phyloP scores from a whole-genome alignment of 2,888 invertebrate species.

The Nematopogon swammerdamellus region DNA sequence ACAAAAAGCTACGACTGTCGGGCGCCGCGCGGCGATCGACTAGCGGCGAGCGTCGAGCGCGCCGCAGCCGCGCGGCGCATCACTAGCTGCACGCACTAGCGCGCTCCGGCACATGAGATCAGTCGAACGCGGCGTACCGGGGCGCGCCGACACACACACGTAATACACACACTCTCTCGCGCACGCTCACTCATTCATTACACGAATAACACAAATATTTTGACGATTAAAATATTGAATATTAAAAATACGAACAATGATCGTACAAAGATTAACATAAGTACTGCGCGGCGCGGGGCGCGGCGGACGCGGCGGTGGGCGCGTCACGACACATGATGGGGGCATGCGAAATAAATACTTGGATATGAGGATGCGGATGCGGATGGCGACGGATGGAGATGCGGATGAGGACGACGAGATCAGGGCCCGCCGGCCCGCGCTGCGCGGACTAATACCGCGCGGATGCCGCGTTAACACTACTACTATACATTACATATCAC shows the following conservation, averaged over 20 bases:
- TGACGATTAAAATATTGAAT: slow-evolving; percentile 21
- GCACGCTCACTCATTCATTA: slow-evolving; percentile 30
- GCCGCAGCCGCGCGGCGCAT: slow-evolving; percentile 37
- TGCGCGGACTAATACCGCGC: slow-evolving; percentile 22
- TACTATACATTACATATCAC: slow-evolving; percentile 49
- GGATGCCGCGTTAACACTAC: slow-evolving; percentile 34
- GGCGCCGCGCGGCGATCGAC: no score
- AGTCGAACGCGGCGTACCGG: not conserved
- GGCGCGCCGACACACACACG: not conserved
- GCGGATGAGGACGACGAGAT: slow-evolving; percentile 32
- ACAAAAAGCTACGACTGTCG: slow-evolving; percentile 45
- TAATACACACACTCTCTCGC: slow-evolving; percentile 20
- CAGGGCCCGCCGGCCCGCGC: slow-evolving; percentile 15
- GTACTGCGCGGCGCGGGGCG: slow-evolving; percentile 29
- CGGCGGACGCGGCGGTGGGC: slow-evolving; percentile 33
- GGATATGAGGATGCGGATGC: not conserved
- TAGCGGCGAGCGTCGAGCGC: slow-evolving; percentile 32
- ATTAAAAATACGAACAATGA: slow-evolving; percentile 34
- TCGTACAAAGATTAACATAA: slow-evolving; percentile 32
- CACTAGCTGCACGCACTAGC: slow-evolving; percentile 32
- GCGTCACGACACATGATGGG: slow-evolving; percentile 7
- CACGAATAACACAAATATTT: slow-evolving; percentile 11
- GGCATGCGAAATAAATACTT: not conserved
- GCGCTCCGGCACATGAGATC: slow-evolving; percentile 43
- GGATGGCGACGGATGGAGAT: slow-evolving; percentile 15